Evolutionary conservation across 2,888 invertebrate species (phyloP), one percentile per base, ranked within the genome.

Genomic region (Cephonodes hylas): DNA sequence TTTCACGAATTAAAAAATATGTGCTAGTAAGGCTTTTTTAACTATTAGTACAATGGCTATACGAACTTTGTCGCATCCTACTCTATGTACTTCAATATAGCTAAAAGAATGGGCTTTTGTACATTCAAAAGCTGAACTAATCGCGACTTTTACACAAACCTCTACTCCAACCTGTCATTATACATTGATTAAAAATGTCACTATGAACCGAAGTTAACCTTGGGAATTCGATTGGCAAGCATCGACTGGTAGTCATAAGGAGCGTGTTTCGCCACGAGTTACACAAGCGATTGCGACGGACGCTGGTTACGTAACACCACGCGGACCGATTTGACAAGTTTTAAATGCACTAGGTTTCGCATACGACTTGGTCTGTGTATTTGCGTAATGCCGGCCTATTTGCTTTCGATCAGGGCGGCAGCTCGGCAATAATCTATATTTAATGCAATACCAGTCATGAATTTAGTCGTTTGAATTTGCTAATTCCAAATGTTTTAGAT

Each of bases 211-310:
- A 53, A 18, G 27, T 53, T 53, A 53, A 53, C 53, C 53, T 53
- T 53, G 53, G 53, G 27, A 53, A 53, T 53, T 53, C 53, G 53
- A 53, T 53, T 53, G 53, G 53, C 53, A 53, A 48, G 48, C 53
- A 18, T 27, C 53, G 53, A 18, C 4, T 53, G 53, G 31, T 18
- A 53, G 53, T 48, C 53, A 53, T 53, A 53, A 53, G 53, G 53
- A 53, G 53, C 53, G 27, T 27, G 53, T 53, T 53, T 53, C 53
- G 27, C 27, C 27, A 53, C 8, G 18, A 46, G 46, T 53, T 53
- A 53, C 53, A 53, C 53, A 53, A 53, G 53, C 53, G 53, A 31
- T 53, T 53, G 53, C 53, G 53, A 53, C 53, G 10, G 31, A 44
- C 8, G 7, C n/a, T n/a, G n/a, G 31, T 53, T 53, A 53, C 53